Conservation (phyloP, 2,113 vertebrate genomes). For the Beaufortia kweichowensis region DNA sequence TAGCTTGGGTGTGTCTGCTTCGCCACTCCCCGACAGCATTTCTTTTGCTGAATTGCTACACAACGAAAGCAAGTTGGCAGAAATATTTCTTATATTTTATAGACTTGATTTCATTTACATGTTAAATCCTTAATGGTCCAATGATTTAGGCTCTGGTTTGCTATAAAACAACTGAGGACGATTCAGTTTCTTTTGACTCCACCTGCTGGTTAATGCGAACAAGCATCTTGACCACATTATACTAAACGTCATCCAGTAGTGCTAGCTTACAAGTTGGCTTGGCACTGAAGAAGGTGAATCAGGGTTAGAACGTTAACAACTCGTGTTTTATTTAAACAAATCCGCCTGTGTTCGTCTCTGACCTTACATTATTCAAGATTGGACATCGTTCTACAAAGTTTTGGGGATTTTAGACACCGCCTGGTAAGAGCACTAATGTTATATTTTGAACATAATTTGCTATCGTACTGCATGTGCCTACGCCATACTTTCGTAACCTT, state of each 20-base stretch:
- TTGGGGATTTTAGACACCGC: slow-evolving; percentile 11
- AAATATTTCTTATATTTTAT: neutral
- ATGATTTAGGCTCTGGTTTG: neutral
- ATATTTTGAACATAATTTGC: neutral
- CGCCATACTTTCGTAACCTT: no score
- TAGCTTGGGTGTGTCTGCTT: slow-evolving; percentile 2
- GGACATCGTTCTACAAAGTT: neutral
- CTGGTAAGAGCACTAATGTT: slow-evolving; percentile 12
- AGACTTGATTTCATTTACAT: no score
- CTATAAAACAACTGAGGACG: no score
- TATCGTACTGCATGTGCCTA: neutral
- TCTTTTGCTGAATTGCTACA: neutral
- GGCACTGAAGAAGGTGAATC: neutral
- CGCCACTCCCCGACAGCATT: neutral
- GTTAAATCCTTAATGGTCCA: neutral
- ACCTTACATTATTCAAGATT: neutral
- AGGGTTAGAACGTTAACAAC: neutral
- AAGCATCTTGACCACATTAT: neutral
- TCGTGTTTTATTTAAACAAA: neutral
- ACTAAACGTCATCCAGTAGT: neutral
- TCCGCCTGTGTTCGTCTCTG: neutral
- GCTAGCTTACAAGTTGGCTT: neutral
- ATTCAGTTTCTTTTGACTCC: slow-evolving; percentile 16
- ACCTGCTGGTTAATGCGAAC: slow-evolving; percentile 10
- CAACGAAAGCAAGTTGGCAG: neutral